phyloP scores from a whole-genome alignment of 2,113 vertebrate species.

The Crotalus horridus region DNA sequence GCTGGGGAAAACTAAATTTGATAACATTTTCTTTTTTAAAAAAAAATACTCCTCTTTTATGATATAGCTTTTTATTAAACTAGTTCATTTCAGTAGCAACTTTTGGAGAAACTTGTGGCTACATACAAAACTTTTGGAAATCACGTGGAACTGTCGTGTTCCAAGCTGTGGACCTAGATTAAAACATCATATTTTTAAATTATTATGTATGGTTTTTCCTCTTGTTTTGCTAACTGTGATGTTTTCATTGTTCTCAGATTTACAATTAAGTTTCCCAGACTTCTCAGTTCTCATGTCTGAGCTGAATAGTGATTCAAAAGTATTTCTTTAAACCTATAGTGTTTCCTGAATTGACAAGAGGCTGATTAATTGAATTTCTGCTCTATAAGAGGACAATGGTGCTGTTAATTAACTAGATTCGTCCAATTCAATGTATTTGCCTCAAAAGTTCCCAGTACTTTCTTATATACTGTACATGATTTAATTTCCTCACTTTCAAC shows the following conservation, averaged over 20 bases:
- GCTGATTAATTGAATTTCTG: conserved; percentile 45
- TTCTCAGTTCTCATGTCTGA: neutral
- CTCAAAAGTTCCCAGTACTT: conserved; percentile 49
- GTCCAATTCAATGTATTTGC: conserved; percentile 43
- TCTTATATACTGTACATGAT: conserved; percentile 41
- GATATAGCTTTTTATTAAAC: neutral
- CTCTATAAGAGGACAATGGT: conserved; percentile 38
- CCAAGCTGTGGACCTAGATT: neutral
- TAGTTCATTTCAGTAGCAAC: neutral
- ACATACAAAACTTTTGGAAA: neutral
- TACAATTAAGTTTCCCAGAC: neutral
- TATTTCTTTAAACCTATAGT: neutral
- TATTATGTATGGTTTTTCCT: neutral
- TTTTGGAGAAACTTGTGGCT: neutral
- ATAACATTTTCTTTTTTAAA: neutral
- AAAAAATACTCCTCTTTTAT: neutral
- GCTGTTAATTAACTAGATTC: conserved; percentile 45
- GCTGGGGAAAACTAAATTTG: neutral
- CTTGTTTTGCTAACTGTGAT: neutral
- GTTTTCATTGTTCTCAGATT: neutral
- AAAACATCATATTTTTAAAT: neutral
- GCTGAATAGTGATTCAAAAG: neutral
- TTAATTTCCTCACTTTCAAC: conserved; percentile 55
- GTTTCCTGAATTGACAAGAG: neutral
- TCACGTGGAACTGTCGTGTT: neutral